Evolutionary conservation across 2,888 invertebrate genomes (phyloP).

Genomic region (Clanis bilineata): DNA sequence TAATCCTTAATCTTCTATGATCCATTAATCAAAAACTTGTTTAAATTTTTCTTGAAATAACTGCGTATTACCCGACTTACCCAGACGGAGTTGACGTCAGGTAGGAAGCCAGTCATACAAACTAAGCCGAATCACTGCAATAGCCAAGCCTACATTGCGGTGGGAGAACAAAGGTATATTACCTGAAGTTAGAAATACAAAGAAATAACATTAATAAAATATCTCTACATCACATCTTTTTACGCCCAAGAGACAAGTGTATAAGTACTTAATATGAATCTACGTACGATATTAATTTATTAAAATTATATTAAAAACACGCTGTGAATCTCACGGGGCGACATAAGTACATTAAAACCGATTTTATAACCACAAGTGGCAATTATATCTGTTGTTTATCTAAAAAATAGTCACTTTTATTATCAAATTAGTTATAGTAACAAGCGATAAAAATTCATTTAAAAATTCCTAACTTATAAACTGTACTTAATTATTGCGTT

Average conservation of each 20-base stretch:
- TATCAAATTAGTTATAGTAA: slow-evolving; percentile 33
- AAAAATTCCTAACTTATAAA: slow-evolving; percentile 58
- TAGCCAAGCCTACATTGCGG: too few relatives aligned
- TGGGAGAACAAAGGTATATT: not conserved
- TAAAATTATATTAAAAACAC: slow-evolving; percentile 46
- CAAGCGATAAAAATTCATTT: slow-evolving; percentile 58
- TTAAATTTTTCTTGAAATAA: too few relatives aligned
- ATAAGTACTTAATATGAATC: not conserved
- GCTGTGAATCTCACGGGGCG: slow-evolving; percentile 45
- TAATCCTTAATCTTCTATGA: too few relatives aligned
- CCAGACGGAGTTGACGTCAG: too few relatives aligned
- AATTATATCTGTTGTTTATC: slow-evolving; percentile 57
- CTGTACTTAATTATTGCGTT: slow-evolving; percentile 48
- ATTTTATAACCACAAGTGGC: slow-evolving; percentile 50
- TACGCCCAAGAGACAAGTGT: not conserved
- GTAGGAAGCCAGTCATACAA: too few relatives aligned
- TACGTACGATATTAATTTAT: slow-evolving; percentile 31
- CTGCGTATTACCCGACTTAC: too few relatives aligned
- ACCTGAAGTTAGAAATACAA: not conserved
- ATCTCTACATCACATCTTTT: slow-evolving; percentile 13
- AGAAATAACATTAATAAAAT: slow-evolving; percentile 13
- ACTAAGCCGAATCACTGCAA: too few relatives aligned
- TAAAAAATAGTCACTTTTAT: slow-evolving; percentile 39
- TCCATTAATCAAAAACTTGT: too few relatives aligned
- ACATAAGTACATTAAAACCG: slow-evolving; percentile 56